These are phyloP conservation scores for Neosilurus hyrtlii DNA, from an alignment of 2,797 vertebrate genomes.

Conservation along the genomic window DNA sequence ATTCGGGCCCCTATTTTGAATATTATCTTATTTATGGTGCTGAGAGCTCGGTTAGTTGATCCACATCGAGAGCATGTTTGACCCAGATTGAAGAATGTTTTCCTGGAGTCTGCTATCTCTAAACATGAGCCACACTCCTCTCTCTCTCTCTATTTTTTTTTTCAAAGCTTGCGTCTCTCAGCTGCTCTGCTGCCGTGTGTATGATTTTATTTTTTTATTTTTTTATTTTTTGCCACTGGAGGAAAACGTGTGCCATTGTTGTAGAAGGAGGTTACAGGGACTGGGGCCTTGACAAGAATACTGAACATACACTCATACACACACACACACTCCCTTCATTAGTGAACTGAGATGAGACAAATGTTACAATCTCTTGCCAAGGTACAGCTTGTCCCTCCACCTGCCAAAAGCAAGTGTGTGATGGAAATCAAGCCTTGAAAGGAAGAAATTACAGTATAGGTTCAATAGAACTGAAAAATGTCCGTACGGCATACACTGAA, in stretches of 20 bases:
- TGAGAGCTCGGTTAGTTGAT: neutral
- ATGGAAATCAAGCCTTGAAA: constrained; percentile 15
- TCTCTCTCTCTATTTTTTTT: neutral
- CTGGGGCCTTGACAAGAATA: constrained; percentile 11
- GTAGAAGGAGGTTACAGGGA: constrained; percentile 22
- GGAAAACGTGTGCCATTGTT: constrained; percentile 1
- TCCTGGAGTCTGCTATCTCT: neutral
- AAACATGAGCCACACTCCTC: neutral
- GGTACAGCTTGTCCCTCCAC: neutral
- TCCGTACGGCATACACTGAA: too few relatives aligned
- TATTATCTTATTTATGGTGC: constrained; percentile 8
- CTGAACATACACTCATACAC: constrained; percentile 13
- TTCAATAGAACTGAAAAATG: neutral
- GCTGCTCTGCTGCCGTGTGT: neutral
- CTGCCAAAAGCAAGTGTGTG: neutral
- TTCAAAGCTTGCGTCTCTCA: neutral
- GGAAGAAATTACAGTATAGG: too few relatives aligned
- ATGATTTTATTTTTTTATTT: neutral
- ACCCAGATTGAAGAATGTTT: constrained; percentile 22
- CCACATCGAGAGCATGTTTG: neutral
- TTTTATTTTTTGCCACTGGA: neutral
- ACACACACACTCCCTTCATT: neutral
- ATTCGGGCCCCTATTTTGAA: neutral
- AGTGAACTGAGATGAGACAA: constrained; percentile 9
- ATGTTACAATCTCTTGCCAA: constrained; percentile 17